Conservation (phyloP, 2,888 invertebrate species). For the Tachina lurida region DNA sequence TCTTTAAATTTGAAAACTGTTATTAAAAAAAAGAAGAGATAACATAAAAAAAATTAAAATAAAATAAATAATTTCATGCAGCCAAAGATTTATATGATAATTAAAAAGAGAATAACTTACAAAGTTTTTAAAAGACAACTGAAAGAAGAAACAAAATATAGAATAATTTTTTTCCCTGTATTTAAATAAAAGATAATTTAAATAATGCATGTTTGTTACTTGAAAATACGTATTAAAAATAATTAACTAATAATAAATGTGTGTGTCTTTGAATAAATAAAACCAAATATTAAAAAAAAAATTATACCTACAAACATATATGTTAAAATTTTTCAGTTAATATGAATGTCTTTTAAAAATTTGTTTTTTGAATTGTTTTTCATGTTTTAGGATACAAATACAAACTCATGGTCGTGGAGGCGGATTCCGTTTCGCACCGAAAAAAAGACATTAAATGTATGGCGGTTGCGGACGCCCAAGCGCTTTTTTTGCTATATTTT, state of each 20-base stretch:
- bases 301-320: constrained; percentile 3
- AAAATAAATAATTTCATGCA: constrained; percentile 33
- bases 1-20: constrained; percentile 78
- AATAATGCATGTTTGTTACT: constrained; percentile 63
- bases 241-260: constrained; percentile 36
- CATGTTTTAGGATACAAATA: background rate
- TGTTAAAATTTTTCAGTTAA: background rate
- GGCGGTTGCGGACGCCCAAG: too few species aligned
- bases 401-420: too few species aligned
- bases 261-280: constrained; percentile 58
- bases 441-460: too few species aligned
- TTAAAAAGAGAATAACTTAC: background rate
- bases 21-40: background rate
- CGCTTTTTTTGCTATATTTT: too few species aligned
- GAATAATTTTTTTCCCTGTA: background rate
- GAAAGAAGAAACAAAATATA: constrained; percentile 13
- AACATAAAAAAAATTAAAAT: background rate
- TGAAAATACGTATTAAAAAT: constrained; percentile 19
- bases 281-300: constrained; percentile 13
- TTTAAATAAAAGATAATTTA: constrained; percentile 28
- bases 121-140: constrained; percentile 61
- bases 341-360: constrained; percentile 48
- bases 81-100: constrained; percentile 51
- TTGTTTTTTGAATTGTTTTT: constrained; percentile 9
- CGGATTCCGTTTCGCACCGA: too few species aligned